Base-by-base conservation (phyloP, 2,888 invertebrate species). In the Chrysodeixis includens region DNA sequence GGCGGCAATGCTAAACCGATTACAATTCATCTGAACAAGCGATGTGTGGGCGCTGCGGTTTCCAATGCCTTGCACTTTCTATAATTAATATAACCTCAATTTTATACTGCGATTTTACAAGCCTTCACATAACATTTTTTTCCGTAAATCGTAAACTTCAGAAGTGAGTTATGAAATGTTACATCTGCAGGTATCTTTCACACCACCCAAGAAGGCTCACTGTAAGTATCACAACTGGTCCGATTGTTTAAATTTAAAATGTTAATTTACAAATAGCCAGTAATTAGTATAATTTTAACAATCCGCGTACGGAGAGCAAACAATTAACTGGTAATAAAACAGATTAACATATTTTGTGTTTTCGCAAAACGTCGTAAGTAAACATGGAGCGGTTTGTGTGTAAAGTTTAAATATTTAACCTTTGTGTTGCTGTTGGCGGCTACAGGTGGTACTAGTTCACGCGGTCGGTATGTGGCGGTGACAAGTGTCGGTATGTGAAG, bases 381-480 rank as follows among this genome's bases (percentile, higher is more conserved):
- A 61, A 49, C 56, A 40, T 16, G 44, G 56, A 70, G 57, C 56
- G 54, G 68, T 69, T 59, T 68, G 66, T 69, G 62, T 73, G 76
- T 79, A 79, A 79, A 79, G 79, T 71, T 76, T 70, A 80, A 67
- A 76, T 73, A 64, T 56, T 63, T 67, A 70, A 65, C 80, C 72
- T 79, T 75, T 71, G 26, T 9, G 49, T 54, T 54, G 61, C 18
- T 49, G 8, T 16, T n/a, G 22, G 59, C 56, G 3, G 14, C 12
- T 5, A 35, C 4, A 14, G n/a, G 30, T 26, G 51, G 32, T 46
- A 18, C 30, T 35, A 35, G 30, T 26, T 56, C 30, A 58, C 12
- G 10, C n/a, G 16, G 18, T 58, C 14, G 26, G 53, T 32, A 10
- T 35, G 30, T 46, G 32, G 49, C 22, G 1, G 32, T 46, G 63